Evolutionary conservation across 2,888 invertebrate species (phyloP).

Genomic region (Campoletis raptor): DNA sequence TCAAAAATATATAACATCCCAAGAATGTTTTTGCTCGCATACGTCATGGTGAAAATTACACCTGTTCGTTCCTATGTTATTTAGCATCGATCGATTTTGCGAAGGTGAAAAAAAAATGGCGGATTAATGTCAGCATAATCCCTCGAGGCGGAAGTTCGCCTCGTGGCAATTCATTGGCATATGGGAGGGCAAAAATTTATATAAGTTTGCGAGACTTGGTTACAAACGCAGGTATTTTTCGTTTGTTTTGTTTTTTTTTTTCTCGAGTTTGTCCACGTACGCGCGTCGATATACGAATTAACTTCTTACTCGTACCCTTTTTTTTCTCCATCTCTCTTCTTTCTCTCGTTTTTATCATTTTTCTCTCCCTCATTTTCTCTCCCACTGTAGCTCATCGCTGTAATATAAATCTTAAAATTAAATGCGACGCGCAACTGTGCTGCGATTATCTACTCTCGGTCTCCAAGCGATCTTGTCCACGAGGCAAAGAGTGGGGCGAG

Average conservation of each 20-base stretch:
- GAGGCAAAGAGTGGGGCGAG: conserved; percentile 16
- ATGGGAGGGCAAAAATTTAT: conserved; percentile 35
- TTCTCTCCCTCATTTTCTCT: conserved; percentile 32
- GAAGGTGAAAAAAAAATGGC: conserved; percentile 63
- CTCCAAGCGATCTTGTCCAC: conserved; percentile 31
- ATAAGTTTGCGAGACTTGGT: conserved; percentile 36
- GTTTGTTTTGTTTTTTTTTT: conserved; percentile 11
- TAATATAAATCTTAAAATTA: conserved; percentile 69
- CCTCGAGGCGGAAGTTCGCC: conserved; percentile 65
- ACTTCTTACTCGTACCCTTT: conserved; percentile 37
- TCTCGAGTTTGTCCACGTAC: conserved; percentile 30
- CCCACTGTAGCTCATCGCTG: conserved; percentile 49
- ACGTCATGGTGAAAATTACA: conserved; percentile 66
- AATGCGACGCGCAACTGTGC: conserved; percentile 66
- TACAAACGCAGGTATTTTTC: conserved; percentile 52
- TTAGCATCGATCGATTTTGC: conserved; percentile 60
- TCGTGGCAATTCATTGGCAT: conserved; percentile 12
- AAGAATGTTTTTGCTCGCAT: conserved; percentile 46
- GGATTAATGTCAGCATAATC: conserved; percentile 68
- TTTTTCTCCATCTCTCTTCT: background rate
- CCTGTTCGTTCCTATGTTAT: conserved; percentile 63
- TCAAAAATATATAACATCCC: conserved; percentile 52
- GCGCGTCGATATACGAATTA: conserved; percentile 67
- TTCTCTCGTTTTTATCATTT: background rate
- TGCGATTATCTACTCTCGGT: conserved; percentile 60